These are phyloP conservation scores for Periophthalmodon schlosseri DNA, from an alignment of 2,113 vertebrate species.

Conservation along the genomic window DNA sequence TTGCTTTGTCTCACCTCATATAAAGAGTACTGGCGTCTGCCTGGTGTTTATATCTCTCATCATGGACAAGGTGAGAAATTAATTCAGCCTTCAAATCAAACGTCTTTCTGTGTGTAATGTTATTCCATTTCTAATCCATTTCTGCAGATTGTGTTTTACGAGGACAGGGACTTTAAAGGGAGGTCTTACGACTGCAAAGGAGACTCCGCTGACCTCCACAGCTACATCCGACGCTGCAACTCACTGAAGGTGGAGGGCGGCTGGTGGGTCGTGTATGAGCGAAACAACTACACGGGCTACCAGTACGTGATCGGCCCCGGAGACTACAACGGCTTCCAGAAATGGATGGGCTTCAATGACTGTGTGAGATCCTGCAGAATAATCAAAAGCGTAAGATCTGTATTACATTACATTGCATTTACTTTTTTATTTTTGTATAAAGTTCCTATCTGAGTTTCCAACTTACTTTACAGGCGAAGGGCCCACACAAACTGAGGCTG, in stretches of 20 bases:
- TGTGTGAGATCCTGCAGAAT: conserved; percentile 67
- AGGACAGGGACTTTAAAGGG: conserved; percentile 72
- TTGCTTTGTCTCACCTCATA: conserved; percentile 48
- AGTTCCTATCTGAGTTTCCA: background rate
- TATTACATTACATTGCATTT: background rate
- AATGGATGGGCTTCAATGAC: conserved; percentile 69
- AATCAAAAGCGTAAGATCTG: conserved; percentile 48
- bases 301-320: conserved; percentile 53
- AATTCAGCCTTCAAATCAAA: background rate
- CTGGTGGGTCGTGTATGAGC: conserved; percentile 68
- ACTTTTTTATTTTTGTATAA: background rate
- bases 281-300: conserved; percentile 49
- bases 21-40: conserved; percentile 41
- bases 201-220: conserved; percentile 64
- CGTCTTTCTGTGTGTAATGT: background rate
- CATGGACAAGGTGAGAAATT: conserved; percentile 53
- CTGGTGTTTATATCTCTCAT: conserved; percentile 12
- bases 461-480: conserved; percentile 37
- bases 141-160: conserved; percentile 58
- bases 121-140: background rate
- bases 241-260: conserved; percentile 68
- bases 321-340: conserved; percentile 52
- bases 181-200: conserved; percentile 72
- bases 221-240: conserved; percentile 69
- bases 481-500: conserved; percentile 37